Percentiles rank a stretch among this genome's conserved stretches.
These are phyloP conservation scores for Uromys caudimaculatus DNA, from an alignment of 2,797 vertebrate genomes.

Conservation along the genomic window DNA sequence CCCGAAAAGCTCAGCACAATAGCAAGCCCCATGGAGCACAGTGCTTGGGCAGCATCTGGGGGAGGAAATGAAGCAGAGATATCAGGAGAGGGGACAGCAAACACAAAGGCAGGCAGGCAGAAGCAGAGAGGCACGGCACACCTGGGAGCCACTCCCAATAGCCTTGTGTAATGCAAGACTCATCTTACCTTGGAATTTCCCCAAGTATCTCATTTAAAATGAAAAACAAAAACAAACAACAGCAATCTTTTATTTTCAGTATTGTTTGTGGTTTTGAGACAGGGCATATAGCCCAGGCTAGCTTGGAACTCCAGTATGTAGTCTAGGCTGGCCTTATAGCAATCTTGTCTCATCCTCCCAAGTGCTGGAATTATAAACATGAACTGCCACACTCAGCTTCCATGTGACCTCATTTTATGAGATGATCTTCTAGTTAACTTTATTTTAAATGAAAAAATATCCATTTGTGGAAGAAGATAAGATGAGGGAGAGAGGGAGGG, in stretches of 20 bases:
- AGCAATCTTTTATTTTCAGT: background rate
- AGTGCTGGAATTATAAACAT: background rate
- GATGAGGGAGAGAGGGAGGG: background rate
- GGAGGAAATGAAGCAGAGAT: background rate
- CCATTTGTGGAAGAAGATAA: background rate
- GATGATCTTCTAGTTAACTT: slow-evolving; percentile 1
- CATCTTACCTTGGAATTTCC: slow-evolving; percentile 24
- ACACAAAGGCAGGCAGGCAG: background rate
- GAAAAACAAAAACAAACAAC: background rate
- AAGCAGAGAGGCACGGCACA: background rate
- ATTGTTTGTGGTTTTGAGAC: background rate
- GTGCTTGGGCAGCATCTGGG: background rate
- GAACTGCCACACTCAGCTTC: background rate
- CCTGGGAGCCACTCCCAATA: background rate
- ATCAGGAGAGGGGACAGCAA: background rate
- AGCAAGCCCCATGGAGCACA: background rate
- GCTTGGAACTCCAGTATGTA: background rate
- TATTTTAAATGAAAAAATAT: slow-evolving; percentile 35
- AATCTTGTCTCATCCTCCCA: background rate
- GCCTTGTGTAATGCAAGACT: background rate
- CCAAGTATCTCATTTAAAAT: background rate
- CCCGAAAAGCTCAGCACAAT: background rate
- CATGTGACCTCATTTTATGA: background rate
- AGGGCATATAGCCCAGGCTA: background rate
- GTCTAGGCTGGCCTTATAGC: background rate